Evolutionary conservation across 1,140 invertebrate genomes (phyloP).

Genomic region (Calephelis nemesis): DNA sequence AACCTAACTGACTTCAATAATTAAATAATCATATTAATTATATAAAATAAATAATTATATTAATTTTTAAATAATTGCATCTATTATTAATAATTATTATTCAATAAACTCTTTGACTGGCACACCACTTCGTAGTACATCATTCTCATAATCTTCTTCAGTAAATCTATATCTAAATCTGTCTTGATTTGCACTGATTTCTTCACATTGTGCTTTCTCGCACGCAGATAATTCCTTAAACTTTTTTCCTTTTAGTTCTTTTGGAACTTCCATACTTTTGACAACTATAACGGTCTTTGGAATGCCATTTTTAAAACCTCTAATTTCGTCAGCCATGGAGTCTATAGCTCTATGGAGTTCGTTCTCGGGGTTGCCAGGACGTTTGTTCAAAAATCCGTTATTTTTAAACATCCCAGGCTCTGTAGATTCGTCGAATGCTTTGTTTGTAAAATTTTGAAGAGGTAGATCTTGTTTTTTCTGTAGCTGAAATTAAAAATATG

Average conservation of each 20-base stretch:
- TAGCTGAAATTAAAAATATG: background rate
- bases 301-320: constrained; percentile 37
- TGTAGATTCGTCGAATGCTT: constrained; percentile 41
- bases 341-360: constrained; percentile 59
- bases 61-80: too few species aligned
- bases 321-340: constrained; percentile 56
- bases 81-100: constrained; percentile 6
- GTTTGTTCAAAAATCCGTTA: constrained; percentile 59
- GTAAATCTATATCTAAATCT: constrained; percentile 57
- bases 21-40: too few species aligned
- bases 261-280: constrained; percentile 29
- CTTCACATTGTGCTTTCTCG: constrained; percentile 50
- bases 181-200: constrained; percentile 55
- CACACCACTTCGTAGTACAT: constrained; percentile 40
- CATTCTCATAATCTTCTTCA: constrained; percentile 55
- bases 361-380: constrained; percentile 57
- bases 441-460: constrained; percentile 51
- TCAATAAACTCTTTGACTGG: constrained; percentile 51
- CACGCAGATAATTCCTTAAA: constrained; percentile 52
- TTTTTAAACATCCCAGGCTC: constrained; percentile 37
- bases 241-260: constrained; percentile 54
- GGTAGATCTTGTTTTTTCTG: constrained; percentile 33
- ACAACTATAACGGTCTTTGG: constrained; percentile 5
- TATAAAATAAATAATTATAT: too few species aligned
- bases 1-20: too few species aligned